Evolutionary conservation across 2,113 vertebrate species (phyloP).

Genomic region (Cyprinodon brontotheroides): DNA sequence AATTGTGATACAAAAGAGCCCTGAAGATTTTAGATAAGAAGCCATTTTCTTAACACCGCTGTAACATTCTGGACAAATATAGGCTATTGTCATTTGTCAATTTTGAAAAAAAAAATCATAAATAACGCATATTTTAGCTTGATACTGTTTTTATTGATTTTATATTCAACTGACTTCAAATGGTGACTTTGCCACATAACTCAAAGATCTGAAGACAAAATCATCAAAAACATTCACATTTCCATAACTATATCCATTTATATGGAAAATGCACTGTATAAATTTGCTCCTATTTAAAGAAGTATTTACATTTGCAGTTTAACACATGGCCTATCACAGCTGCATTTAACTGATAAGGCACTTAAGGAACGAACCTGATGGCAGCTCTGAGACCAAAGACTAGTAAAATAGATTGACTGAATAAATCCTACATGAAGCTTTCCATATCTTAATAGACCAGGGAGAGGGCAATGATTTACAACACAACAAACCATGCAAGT

Average conservation of each 20-base stretch:
- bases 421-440: conserved; percentile 76
- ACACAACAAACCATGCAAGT: conserved; percentile 54
- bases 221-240: background rate
- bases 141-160: too few species aligned
- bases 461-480: conserved; percentile 73
- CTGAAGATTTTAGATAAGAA: too few species aligned
- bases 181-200: background rate
- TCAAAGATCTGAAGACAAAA: background rate
- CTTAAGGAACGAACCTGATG: conserved; percentile 75
- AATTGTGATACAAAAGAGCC: too few species aligned
- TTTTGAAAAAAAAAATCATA: too few species aligned
- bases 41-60: too few species aligned
- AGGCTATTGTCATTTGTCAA: too few species aligned
- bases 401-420: conserved; percentile 78
- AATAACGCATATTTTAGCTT: too few species aligned
- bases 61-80: too few species aligned
- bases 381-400: conserved; percentile 75
- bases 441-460: conserved; percentile 81
- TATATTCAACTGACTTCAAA: background rate
- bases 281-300: conserved; percentile 4
- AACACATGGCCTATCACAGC: conserved; percentile 64
- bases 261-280: background rate
- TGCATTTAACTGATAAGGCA: conserved; percentile 79
- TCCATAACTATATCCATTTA: background rate
- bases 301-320: conserved; percentile 50